phyloP scores from a whole-genome alignment of 2,797 vertebrate genomes.

The Myripristis jacobus region DNA sequence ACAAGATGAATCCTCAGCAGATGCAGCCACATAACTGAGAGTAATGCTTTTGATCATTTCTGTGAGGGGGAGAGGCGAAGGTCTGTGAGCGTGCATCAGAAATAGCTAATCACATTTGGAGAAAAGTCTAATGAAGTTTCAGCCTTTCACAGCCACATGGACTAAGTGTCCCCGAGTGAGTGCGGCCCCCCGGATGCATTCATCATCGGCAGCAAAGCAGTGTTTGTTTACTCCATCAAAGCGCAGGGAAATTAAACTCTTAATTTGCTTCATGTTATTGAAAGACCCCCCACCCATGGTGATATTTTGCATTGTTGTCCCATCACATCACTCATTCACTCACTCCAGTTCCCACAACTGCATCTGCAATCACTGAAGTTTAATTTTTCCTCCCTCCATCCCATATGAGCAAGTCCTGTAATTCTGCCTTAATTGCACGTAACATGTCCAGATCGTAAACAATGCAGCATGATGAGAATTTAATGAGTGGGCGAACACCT shows the following conservation, averaged over 20 bases:
- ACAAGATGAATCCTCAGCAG: slow-evolving; percentile 2
- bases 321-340: neutral
- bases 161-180: slow-evolving; percentile 12
- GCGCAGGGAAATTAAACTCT: neutral
- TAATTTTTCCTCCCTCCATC: slow-evolving; percentile 12
- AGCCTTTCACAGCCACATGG: neutral
- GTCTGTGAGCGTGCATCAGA: slow-evolving; percentile 21
- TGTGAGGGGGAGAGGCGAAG: neutral
- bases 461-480: slow-evolving; percentile 60
- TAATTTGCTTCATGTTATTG: slow-evolving; percentile 12
- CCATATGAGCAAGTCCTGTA: slow-evolving; percentile 43
- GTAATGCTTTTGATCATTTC: slow-evolving; percentile 15
- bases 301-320: neutral
- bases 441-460: slow-evolving; percentile 61
- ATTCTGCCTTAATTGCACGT: slow-evolving; percentile 50
- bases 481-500: slow-evolving; percentile 64
- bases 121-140: slow-evolving; percentile 2
- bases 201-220: neutral
- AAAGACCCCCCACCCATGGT: neutral
- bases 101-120: slow-evolving; percentile 20
- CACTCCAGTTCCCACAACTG: neutral
- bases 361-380: neutral
- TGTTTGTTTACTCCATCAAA: neutral
- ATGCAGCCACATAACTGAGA: neutral
- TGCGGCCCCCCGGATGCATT: neutral